phyloP scores from a whole-genome alignment of 2,113 vertebrate species.

The Rhea americana region DNA sequence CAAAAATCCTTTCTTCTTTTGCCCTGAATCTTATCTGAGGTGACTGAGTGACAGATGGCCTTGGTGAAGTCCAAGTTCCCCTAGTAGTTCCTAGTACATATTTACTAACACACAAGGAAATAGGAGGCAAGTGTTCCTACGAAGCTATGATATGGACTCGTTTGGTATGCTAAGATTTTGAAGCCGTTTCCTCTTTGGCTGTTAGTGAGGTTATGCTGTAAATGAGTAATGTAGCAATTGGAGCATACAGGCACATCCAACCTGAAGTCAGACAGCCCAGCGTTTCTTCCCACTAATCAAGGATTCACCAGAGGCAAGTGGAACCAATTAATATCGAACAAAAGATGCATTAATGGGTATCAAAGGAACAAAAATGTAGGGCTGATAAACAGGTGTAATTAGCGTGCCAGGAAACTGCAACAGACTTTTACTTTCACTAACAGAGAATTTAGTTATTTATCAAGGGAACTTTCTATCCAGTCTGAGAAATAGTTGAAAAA shows the following conservation, averaged over 20 bases:
- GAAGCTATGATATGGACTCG: neutral
- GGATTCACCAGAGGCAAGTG: neutral
- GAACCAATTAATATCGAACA: neutral
- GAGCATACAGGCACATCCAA: neutral
- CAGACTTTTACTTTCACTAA: accelerated
- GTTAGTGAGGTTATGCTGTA: neutral
- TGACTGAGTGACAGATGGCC: neutral
- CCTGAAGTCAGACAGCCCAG: neutral
- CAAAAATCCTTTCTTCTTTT: accelerated
- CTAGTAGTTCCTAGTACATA: neutral
- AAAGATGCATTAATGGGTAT: neutral
- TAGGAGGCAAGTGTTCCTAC: neutral
- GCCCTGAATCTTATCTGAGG: neutral
- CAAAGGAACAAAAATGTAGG: neutral
- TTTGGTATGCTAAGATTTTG: neutral
- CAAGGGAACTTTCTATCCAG: neutral
- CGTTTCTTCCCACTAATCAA: neutral
- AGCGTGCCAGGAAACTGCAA: neutral
- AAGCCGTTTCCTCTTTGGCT: neutral
- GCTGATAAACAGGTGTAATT: neutral
- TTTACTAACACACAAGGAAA: neutral
- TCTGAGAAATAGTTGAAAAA: neutral
- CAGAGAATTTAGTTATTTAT: neutral
- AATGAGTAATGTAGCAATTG: conserved; percentile 32
- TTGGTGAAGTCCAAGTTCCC: neutral